These are phyloP conservation scores for Gallinago stenura DNA, from an alignment of 2,797 vertebrate species.

Conservation along the genomic window DNA sequence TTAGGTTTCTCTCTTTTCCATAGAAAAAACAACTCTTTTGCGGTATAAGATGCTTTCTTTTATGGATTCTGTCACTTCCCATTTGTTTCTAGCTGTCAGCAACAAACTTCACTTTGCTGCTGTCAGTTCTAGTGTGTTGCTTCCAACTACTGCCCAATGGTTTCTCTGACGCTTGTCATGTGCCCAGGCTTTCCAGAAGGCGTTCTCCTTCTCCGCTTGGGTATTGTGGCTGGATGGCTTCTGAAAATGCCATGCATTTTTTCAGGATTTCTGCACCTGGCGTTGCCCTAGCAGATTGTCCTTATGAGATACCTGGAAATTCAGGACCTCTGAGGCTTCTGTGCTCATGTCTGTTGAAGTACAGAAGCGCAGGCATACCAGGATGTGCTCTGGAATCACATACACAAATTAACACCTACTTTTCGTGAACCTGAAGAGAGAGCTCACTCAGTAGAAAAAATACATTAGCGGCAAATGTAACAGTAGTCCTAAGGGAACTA, in stretches of 20 bases:
- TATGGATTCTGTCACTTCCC: neutral
- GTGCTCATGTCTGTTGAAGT: neutral
- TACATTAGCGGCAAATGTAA: neutral
- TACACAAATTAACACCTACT: neutral
- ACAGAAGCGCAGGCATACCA: neutral
- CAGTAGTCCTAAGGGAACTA: neutral
- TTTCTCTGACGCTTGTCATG: neutral
- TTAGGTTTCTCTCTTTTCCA: neutral
- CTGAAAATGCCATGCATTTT: neutral
- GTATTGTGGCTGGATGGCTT: neutral
- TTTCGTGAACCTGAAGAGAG: neutral
- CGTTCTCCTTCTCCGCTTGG: neutral
- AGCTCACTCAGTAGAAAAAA: neutral
- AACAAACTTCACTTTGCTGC: neutral
- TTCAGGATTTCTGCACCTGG: neutral
- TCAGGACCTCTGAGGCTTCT: neutral
- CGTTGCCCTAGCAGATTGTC: neutral
- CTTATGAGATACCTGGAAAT: neutral
- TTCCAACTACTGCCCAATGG: neutral
- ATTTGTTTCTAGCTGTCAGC: neutral
- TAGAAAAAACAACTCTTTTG: neutral
- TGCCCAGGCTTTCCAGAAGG: neutral
- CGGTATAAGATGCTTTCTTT: neutral
- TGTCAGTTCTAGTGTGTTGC: neutral
- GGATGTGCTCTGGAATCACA: neutral